A percentile compares a stretch with the other conserved stretches of the same genome.
Evolutionary conservation across 2,797 vertebrate genomes (phyloP).

Genomic region (Delichon dasypus): DNA sequence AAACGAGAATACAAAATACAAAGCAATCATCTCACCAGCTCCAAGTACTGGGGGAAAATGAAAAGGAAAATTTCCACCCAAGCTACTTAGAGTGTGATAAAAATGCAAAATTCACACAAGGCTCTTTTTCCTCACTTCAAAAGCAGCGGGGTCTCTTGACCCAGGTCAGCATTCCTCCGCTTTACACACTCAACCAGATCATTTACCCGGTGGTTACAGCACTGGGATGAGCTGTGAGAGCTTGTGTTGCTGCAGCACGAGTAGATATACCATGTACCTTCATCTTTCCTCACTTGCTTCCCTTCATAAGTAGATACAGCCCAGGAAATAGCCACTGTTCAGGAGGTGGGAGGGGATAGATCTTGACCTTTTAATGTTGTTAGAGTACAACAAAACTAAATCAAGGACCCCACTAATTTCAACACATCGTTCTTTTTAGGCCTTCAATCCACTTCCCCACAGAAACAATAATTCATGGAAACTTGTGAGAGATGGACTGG

Average conservation of each 20-base stretch:
- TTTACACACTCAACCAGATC: not conserved
- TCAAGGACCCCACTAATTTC: not conserved
- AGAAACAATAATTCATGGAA: constrained; percentile 19
- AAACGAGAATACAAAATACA: not conserved
- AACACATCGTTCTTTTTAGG: not conserved
- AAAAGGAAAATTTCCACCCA: not conserved
- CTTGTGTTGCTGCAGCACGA: not conserved
- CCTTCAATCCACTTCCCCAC: not conserved
- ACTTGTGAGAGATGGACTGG: constrained; percentile 17
- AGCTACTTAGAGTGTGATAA: not conserved
- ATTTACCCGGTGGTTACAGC: not conserved
- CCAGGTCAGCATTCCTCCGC: not conserved
- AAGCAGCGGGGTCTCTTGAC: not conserved
- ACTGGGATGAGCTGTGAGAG: not conserved
- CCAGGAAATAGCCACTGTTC: not conserved
- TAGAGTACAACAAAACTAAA: not conserved
- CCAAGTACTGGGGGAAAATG: not conserved
- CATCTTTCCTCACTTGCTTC: not conserved
- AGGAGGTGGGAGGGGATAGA: not conserved
- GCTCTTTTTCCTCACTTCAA: not conserved
- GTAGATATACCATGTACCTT: not conserved
- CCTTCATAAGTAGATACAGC: not conserved
- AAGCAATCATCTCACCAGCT: not conserved
- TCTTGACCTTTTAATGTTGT: not conserved
- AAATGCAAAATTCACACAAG: not conserved